These are phyloP conservation scores for Stigmatopora argus DNA, from an alignment of 2,113 vertebrate genomes.

Conservation along the genomic window DNA sequence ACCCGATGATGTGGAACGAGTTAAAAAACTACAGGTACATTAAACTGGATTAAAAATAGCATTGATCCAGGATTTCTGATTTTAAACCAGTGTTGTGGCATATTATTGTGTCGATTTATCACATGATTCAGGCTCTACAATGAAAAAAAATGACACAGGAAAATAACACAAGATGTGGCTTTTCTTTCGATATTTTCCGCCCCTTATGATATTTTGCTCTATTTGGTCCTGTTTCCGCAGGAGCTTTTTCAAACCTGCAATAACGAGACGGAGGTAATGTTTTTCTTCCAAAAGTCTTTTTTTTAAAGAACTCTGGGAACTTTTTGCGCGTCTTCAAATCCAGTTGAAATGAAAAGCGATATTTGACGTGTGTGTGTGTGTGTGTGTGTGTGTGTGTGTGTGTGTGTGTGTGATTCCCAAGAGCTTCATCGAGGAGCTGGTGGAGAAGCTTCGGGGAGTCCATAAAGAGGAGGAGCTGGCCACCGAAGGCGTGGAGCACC, in stretches of 20 bases:
- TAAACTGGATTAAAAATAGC: neutral
- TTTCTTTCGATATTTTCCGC: no score
- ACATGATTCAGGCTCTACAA: no score
- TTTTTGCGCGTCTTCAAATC: no score
- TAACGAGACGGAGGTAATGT: conserved; percentile 72
- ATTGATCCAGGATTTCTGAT: neutral
- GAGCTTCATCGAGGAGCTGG: conserved; percentile 75
- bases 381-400: conserved; percentile 4
- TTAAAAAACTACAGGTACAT: conserved; percentile 71
- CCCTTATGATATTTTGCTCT: no score
- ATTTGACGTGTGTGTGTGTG: neutral
- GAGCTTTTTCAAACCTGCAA: conserved; percentile 70
- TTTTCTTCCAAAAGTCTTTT: neutral
- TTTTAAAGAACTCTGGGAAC: neutral
- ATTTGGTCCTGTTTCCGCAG: conserved; percentile 47
- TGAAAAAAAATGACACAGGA: no score
- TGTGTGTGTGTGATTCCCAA: conserved; percentile 27
- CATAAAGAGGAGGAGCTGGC: conserved; percentile 76
- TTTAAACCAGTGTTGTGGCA: no score
- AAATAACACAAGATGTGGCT: no score
- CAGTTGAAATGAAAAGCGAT: no score
- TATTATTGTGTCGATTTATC: no score
- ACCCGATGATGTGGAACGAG: conserved; percentile 70
- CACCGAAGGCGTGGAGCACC: conserved; percentile 68
- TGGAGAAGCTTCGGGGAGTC: conserved; percentile 73